Evolutionary conservation across 2,113 vertebrate genomes (phyloP), one percentile per base, ranked within the genome.

Genomic region (Oriolus oriolus): DNA sequence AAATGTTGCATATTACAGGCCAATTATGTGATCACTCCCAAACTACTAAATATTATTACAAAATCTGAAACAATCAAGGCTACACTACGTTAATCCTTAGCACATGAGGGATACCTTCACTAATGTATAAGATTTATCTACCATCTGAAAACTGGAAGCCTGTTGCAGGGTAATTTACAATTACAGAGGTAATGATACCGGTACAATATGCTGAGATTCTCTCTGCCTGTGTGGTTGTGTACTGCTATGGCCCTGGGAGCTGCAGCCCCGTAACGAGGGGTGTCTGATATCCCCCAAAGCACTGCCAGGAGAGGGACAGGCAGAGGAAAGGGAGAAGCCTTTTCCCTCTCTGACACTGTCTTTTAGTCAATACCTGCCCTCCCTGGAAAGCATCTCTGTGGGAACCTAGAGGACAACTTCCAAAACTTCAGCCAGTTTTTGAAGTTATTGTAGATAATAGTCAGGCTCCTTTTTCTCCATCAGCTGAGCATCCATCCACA

Each of bases 211-310:
- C 5, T 18, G 37, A 26, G 26, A 21, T 28, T 23, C 26, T 59
- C 50, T 75, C 31, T 35, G 44, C 19, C 52, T 49, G 21, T 47
- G 3, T 39, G 33, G 22, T 41, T n/a, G 44, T n/a, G 20, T 7
- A 6, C 13, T 1, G 68, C 23, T 5, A 16, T 0, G 4, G 52
- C 14, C 23, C 33, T 16, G 60, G 63, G 30, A 87, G 33, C 65
- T 47, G 47, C 24, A 53, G 8, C 16, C 33, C 28, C 3, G 0
- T 3, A 7, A 35, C 1, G 0, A 4, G 35, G 24, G 41, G 15
- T 10, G 35, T 19, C 27, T 14, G 7, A 22, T 0, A 16, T 1
- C 3, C 35, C n/a, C 31, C 7, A 52, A 11, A 74, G 33, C 41
- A 5, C 9, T n/a, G 37, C 39, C 78, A 52, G 75, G 22, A 39